A percentile compares a stretch with the other conserved stretches of the same genome.
phyloP scores from a whole-genome alignment of 2,888 invertebrate genomes.

The Matsumyia berberina region DNA sequence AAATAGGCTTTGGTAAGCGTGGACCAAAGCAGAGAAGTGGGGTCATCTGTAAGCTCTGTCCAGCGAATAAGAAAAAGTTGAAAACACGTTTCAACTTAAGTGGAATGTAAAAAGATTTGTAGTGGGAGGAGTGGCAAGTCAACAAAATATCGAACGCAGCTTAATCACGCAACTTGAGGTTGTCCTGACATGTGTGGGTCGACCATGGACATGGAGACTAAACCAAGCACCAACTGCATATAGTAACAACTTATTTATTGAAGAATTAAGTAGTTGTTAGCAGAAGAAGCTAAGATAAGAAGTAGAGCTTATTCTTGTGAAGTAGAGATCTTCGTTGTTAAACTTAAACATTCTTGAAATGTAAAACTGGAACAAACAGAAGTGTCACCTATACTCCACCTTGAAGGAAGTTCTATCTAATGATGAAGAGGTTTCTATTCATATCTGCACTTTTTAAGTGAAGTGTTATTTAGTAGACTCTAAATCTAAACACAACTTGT shows the following conservation, averaged over 20 bases:
- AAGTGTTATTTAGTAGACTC: slow-evolving; percentile 28
- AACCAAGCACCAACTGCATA: slow-evolving; percentile 36
- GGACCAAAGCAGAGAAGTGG: slow-evolving; percentile 47
- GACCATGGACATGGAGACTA: too few species aligned
- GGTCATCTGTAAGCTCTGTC: slow-evolving; percentile 75
- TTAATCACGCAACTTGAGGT: too few species aligned
- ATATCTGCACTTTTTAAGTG: slow-evolving; percentile 6
- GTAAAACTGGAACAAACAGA: too few species aligned
- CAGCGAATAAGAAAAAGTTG: slow-evolving; percentile 77
- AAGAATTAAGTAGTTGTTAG: slow-evolving; percentile 11
- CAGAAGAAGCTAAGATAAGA: not conserved
- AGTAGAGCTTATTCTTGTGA: too few species aligned
- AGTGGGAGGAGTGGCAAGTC: too few species aligned
- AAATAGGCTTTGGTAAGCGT: slow-evolving; percentile 55
- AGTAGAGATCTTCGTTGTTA: too few species aligned
- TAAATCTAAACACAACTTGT: slow-evolving; percentile 13
- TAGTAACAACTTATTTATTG: slow-evolving; percentile 20
- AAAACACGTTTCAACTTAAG: too few species aligned
- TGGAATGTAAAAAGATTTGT: not conserved
- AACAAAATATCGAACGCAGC: too few species aligned
- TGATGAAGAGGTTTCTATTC: not conserved
- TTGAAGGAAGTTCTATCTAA: too few species aligned
- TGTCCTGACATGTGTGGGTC: too few species aligned
- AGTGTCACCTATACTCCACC: not conserved
- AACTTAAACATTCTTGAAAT: too few species aligned